Percentiles rank a stretch among this genome's conserved stretches.
These are phyloP conservation scores for Neomonachus schauinslandi DNA, from an alignment of 2,113 vertebrate species.

Conservation along the genomic window DNA sequence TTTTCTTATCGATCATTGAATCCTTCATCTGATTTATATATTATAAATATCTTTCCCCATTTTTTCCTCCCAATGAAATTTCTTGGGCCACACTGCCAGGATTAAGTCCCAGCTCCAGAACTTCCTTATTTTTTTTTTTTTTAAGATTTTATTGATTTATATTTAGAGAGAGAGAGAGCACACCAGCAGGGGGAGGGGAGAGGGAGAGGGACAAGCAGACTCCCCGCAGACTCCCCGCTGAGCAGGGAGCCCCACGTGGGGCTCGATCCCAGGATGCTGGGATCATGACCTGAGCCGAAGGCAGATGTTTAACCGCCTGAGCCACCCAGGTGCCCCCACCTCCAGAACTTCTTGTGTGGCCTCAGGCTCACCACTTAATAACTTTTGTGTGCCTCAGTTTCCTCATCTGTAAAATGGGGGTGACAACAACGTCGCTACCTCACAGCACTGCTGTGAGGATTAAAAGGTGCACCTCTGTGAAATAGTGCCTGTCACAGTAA, in stretches of 20 bases:
- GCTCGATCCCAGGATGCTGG: not conserved
- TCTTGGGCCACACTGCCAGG: not conserved
- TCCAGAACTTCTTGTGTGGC: not conserved
- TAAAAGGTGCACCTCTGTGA: not conserved
- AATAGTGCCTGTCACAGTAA: not conserved
- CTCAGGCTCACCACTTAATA: not conserved
- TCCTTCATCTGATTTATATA: not conserved
- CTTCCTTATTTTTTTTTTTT: not conserved
- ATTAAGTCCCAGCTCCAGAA: not conserved
- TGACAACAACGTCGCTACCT: fast-evolving
- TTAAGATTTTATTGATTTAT: not conserved
- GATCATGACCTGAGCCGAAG: not conserved
- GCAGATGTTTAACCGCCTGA: not conserved
- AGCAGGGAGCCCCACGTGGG: not conserved
- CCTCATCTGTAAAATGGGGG: not conserved
- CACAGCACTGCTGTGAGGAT: not conserved
- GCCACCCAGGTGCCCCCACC: not conserved
- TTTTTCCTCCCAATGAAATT: not conserved
- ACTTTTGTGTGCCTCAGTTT: not conserved
- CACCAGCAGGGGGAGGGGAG: not conserved
- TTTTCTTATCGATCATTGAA: not conserved
- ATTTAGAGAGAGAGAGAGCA: not conserved
- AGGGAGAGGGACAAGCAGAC: not conserved
- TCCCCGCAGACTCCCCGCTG: not conserved
- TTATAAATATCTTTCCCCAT: not conserved